Evolutionary conservation across 2,888 invertebrate genomes (phyloP).

Genomic region (Nemoura dubitans): DNA sequence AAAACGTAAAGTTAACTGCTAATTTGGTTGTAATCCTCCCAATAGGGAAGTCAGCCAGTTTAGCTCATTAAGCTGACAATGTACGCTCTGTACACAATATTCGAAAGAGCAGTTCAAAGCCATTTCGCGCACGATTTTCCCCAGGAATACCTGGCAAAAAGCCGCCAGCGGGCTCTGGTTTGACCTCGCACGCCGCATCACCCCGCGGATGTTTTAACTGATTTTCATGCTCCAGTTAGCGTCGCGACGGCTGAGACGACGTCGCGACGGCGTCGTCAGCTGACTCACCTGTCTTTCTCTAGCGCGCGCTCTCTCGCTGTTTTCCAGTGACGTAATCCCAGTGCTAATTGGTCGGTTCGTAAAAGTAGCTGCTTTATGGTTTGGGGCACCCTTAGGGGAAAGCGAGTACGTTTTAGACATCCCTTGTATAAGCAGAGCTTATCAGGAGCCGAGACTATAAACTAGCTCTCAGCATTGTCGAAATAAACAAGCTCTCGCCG

Average conservation of each 20-base stretch:
- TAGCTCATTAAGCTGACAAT: no score
- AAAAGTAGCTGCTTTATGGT: neutral
- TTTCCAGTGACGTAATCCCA: neutral
- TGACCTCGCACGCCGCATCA: neutral
- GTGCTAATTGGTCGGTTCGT: neutral
- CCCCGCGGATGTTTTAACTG: neutral
- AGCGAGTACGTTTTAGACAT: no score
- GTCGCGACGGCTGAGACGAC: conserved; percentile 18
- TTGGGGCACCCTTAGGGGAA: neutral
- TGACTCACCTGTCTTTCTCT: conserved; percentile 23
- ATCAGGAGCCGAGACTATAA: no score
- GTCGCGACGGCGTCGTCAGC: neutral
- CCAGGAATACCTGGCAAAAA: neutral
- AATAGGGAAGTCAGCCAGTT: no score
- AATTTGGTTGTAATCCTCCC: no score
- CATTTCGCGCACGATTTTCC: neutral
- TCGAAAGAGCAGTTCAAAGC: neutral
- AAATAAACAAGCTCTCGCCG: no score
- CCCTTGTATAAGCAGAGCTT: no score
- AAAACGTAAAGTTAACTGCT: no score
- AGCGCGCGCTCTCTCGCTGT: no score
- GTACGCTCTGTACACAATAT: neutral
- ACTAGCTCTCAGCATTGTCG: no score
- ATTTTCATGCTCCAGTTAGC: conserved; percentile 28
- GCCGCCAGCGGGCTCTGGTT: neutral